A percentile compares a stretch with the other conserved stretches of the same genome.
phyloP scores from a whole-genome alignment of 2,113 vertebrate genomes.

The Verasper variegatus region DNA sequence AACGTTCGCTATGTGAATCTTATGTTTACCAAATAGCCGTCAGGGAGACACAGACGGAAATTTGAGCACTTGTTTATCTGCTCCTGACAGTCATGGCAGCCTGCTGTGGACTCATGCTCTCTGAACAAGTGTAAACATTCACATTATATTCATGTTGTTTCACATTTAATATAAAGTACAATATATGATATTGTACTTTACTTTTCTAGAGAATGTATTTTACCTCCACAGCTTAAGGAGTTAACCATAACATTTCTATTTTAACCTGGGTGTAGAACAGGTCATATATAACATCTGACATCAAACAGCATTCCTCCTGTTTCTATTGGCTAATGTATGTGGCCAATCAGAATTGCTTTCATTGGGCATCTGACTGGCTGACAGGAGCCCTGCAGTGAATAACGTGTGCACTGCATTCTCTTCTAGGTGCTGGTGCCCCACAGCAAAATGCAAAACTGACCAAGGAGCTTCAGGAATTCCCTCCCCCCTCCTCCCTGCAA shows the following conservation, averaged over 20 bases:
- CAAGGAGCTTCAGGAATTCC: conserved; percentile 19
- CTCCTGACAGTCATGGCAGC: not conserved
- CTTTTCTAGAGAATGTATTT: not conserved
- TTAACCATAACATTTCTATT: conserved; percentile 5
- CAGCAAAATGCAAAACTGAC: conserved; percentile 11
- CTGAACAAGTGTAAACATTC: not conserved
- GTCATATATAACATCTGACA: conserved; percentile 41
- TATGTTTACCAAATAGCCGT: conserved; percentile 63
- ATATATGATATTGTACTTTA: no score
- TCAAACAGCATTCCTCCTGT: conserved; percentile 6
- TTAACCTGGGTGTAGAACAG: not conserved
- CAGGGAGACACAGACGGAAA: conserved; percentile 41
- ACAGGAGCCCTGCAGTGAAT: not conserved
- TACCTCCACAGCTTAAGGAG: not conserved
- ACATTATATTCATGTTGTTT: no score
- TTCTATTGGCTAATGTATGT: conserved; percentile 52
- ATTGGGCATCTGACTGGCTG: conserved; percentile 15
- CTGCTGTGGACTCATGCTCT: not conserved
- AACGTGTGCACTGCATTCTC: not conserved
- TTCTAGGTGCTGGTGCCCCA: not conserved
- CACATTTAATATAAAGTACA: not conserved
- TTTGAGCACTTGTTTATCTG: conserved; percentile 76
- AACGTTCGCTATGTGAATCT: conserved; percentile 69
- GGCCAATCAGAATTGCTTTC: conserved; percentile 57
- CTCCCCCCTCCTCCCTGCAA: conserved; percentile 14